Conservation (phyloP, 2,797 vertebrate species). For the Dermochelys coriacea region DNA sequence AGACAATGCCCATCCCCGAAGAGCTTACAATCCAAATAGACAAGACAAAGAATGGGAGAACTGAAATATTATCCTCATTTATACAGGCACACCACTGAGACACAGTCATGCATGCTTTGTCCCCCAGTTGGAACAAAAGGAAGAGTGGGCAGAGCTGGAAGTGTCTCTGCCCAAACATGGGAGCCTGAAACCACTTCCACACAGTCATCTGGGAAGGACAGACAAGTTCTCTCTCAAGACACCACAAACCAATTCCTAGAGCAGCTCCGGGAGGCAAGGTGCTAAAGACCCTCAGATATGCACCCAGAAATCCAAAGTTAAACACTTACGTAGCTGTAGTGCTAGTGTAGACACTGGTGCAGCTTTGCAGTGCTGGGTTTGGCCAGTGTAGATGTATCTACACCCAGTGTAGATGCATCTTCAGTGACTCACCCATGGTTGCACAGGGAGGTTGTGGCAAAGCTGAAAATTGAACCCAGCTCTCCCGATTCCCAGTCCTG, state of each 20-base stretch:
- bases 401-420: background rate
- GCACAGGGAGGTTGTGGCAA: fast-evolving
- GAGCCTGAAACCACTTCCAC: background rate
- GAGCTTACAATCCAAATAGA: background rate
- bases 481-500: fast-evolving
- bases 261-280: background rate
- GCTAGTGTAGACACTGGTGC: background rate
- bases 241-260: background rate
- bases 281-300: background rate
- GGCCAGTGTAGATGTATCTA: background rate
- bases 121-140: background rate
- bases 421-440: background rate
- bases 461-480: no score
- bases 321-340: background rate
- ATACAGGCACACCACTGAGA: background rate
- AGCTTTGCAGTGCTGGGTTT: background rate
- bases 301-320: background rate
- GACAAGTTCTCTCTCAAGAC: background rate
- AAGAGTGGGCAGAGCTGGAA: background rate
- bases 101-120: background rate
- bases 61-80: background rate
- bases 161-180: background rate
- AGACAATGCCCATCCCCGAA: background rate
- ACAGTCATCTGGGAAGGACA: background rate
- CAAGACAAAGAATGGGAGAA: background rate